Percentiles rank a stretch among this genome's conserved stretches.
Conservation (phyloP, 30 jellyfish, hydroid and myxozoan species). For the Turritopsis dohrnii region DNA sequence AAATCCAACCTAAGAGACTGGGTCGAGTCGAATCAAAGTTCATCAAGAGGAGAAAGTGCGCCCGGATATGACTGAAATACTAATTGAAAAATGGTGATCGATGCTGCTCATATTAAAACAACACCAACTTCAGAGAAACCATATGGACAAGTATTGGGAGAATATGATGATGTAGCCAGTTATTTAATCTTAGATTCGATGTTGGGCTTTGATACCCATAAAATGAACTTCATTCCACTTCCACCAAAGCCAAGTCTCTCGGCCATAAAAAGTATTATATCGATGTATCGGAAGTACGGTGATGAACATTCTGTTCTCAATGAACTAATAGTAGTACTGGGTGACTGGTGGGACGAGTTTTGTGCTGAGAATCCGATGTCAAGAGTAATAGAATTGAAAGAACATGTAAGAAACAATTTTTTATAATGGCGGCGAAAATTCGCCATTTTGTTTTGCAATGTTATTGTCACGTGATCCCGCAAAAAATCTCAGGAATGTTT, state of each 20-base stretch:
- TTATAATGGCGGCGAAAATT: constrained; percentile 5
- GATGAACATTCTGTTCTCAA: constrained; percentile 58
- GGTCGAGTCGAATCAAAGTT: not conserved
- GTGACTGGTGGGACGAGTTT: constrained; percentile 61
- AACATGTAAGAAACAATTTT: constrained; percentile 54
- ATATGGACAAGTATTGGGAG: constrained; percentile 48
- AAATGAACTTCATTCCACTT: constrained; percentile 56
- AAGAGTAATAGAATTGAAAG: constrained; percentile 45
- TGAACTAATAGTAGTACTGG: constrained; percentile 40
- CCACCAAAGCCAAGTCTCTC: constrained; percentile 50
- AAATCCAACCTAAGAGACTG: not conserved
- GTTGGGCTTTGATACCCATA: constrained; percentile 85
- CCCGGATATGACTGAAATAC: not conserved
- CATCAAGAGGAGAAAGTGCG: not conserved
- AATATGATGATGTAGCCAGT: constrained; percentile 82
- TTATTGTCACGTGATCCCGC: constrained; percentile 7
- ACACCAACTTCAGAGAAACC: constrained; percentile 3
- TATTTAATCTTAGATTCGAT: constrained; percentile 68
- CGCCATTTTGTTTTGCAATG: constrained; percentile 13
- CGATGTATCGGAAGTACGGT: constrained; percentile 59
- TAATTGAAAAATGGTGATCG: not conserved
- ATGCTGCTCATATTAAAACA: constrained; percentile 17
- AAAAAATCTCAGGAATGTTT: not conserved
- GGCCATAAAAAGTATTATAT: constrained; percentile 47
- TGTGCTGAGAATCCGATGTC: constrained; percentile 32